Percentiles rank a stretch among this genome's conserved stretches.
phyloP scores from a whole-genome alignment of 2,888 invertebrate genomes.

The Antheraea assamensis region DNA sequence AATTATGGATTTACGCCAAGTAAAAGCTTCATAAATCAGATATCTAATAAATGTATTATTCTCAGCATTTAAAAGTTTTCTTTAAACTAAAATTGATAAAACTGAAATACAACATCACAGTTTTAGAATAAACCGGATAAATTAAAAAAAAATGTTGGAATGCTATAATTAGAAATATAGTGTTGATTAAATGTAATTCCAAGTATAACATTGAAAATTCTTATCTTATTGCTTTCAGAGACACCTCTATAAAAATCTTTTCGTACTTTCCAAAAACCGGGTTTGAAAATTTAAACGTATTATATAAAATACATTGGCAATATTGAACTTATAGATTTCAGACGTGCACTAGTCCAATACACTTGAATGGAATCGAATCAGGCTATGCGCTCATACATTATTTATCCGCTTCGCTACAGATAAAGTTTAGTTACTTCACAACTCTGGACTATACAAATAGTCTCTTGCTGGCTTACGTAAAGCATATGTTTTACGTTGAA shows the following conservation, averaged over 20 bases:
- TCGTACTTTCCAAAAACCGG: not conserved
- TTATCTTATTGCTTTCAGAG: not conserved
- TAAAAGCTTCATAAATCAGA: no score
- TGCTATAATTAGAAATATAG: no score
- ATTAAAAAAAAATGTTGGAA: no score
- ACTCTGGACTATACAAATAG: conserved; percentile 6
- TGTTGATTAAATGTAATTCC: no score
- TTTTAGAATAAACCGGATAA: no score
- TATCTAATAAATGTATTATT: no score
- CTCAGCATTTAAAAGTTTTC: no score
- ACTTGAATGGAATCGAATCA: conserved; percentile 8
- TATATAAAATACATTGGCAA: conserved; percentile 1
- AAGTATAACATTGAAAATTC: not conserved
- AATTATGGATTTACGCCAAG: no score
- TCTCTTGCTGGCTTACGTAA: not conserved
- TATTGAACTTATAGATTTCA: conserved; percentile 6
- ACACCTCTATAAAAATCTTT: not conserved
- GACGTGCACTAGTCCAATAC: conserved; percentile 13
- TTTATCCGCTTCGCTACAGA: conserved; percentile 10
- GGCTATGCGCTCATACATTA: conserved; percentile 11
- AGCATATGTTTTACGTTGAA: not conserved
- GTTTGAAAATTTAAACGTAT: not conserved
- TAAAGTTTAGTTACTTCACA: not conserved
- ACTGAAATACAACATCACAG: no score
- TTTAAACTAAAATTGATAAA: no score